Evolutionary conservation across 1,140 invertebrate species (phyloP).

Genomic region (Cydia pomonella): DNA sequence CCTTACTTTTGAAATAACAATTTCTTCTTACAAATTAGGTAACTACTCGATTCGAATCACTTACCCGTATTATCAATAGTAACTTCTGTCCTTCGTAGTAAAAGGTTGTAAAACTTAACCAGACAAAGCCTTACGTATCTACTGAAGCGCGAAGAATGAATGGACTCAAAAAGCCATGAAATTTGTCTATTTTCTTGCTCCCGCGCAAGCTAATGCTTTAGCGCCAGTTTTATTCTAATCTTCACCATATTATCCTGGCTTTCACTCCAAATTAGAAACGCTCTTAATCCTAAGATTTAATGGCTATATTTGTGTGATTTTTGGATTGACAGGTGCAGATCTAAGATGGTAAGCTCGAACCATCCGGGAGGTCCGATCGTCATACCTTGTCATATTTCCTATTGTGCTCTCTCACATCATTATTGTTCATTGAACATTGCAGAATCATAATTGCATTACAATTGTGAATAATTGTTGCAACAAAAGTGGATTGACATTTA

Average conservation of each 20-base stretch:
- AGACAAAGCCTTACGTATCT: slow-evolving; percentile 4
- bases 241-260: not conserved
- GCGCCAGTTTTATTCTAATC: slow-evolving; percentile 2
- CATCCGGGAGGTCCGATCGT: slow-evolving; percentile 26
- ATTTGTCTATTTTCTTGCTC: slow-evolving; percentile 16
- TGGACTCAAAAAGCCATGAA: slow-evolving; percentile 1
- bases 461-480: slow-evolving; percentile 31
- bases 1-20: not conserved
- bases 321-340: not conserved
- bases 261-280: not conserved
- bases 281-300: not conserved
- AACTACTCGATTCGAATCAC: not conserved
- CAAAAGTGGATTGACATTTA: slow-evolving; percentile 33
- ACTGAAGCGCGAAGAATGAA: slow-evolving; percentile 25
- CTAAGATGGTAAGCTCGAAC: not conserved
- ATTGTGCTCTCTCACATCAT: slow-evolving; percentile 24
- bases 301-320: not conserved
- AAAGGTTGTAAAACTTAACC: slow-evolving; percentile 17
- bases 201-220: slow-evolving; percentile 16
- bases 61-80: not conserved
- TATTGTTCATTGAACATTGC: slow-evolving; percentile 31
- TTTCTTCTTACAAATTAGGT: not conserved
- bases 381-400: slow-evolving; percentile 26
- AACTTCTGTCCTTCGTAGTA: slow-evolving; percentile 28
- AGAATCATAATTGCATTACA: slow-evolving; percentile 31